These are phyloP conservation scores for Antrozous pallidus DNA, from an alignment of 2,797 vertebrate genomes.

Conservation along the genomic window DNA sequence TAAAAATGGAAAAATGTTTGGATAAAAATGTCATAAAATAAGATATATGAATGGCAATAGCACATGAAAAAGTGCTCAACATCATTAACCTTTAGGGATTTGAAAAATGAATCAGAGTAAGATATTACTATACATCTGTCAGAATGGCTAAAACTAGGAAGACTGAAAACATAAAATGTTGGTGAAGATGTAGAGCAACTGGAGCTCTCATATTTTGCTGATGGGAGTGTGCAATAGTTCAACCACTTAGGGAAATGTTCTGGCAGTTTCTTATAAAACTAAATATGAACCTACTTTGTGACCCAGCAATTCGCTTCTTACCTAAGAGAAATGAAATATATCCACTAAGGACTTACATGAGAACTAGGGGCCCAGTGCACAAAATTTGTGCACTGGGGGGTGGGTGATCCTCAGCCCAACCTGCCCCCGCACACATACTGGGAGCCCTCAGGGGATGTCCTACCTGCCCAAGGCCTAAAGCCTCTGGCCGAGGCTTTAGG, in stretches of 20 bases:
- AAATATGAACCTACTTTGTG: neutral
- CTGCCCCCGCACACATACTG: no score
- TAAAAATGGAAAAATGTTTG: constrained; percentile 9
- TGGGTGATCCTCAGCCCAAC: no score
- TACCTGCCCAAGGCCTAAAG: no score
- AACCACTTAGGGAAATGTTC: neutral
- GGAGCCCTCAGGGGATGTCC: no score
- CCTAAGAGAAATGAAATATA: neutral
- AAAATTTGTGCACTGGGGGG: no score
- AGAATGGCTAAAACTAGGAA: neutral
- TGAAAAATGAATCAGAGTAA: neutral
- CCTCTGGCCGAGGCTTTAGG: no score
- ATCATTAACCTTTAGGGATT: neutral
- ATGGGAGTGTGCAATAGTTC: neutral
- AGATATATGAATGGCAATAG: neutral
- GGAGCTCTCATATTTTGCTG: neutral
- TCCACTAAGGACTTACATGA: neutral
- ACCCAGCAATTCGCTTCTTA: neutral
- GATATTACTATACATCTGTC: neutral
- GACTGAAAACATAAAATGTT: neutral
- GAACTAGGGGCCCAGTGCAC: no score
- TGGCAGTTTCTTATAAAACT: neutral
- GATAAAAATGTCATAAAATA: neutral
- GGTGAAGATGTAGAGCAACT: neutral
- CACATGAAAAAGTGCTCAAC: neutral